A percentile compares a stretch with the other conserved stretches of the same genome.
Conservation (phyloP, 2,888 invertebrate genomes). For the Lasioglossum vierecki region DNA sequence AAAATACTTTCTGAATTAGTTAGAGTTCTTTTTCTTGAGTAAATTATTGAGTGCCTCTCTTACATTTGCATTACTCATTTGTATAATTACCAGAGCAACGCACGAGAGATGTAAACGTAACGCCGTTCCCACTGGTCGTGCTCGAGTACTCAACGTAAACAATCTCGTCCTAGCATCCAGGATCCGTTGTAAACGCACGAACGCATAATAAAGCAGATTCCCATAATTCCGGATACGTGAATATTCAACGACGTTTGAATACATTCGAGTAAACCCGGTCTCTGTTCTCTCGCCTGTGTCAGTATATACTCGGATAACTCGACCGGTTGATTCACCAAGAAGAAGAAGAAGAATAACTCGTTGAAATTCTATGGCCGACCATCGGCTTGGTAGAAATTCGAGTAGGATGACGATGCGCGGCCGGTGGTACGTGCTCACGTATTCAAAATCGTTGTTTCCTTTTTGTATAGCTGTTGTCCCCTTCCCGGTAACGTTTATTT, state of each 20-base stretch:
- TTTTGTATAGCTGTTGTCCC: background rate
- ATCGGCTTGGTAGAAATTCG: constrained; percentile 18
- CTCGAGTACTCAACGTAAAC: constrained; percentile 7
- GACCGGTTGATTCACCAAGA: background rate
- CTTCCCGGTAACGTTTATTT: constrained; percentile 26
- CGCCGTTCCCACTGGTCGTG: background rate
- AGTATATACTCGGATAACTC: background rate
- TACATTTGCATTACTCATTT: background rate
- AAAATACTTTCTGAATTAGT: too few relatives aligned
- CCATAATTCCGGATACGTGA: constrained; percentile 19
- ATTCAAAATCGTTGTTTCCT: constrained; percentile 22
- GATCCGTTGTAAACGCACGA: background rate
- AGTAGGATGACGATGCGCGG: constrained; percentile 17
- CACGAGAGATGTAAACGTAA: background rate
- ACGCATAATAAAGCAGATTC: background rate
- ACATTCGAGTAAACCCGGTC: background rate
- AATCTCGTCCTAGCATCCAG: background rate
- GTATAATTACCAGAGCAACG: background rate
- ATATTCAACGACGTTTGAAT: background rate
- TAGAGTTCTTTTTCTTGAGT: background rate
- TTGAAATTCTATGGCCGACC: constrained; percentile 19
- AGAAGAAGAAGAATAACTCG: constrained; percentile 3
- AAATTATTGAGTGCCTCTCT: background rate
- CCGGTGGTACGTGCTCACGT: constrained; percentile 27
- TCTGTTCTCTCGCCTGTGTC: background rate